These are phyloP conservation scores for Caerostris darwini DNA, from an alignment of 1,140 invertebrate species.

Conservation along the genomic window DNA sequence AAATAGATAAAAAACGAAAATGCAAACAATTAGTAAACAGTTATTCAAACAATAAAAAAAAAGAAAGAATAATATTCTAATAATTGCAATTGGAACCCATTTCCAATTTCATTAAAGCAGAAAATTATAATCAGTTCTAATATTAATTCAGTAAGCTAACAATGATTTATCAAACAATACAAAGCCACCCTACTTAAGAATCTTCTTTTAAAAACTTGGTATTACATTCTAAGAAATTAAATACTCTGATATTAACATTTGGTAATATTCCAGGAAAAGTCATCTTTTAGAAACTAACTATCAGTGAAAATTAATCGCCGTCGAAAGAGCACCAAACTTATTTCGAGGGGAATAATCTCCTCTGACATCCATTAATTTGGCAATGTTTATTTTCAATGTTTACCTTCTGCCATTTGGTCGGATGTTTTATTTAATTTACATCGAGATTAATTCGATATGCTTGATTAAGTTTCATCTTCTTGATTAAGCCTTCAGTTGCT, in stretches of 20 bases:
- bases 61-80: too few species aligned
- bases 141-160: too few species aligned
- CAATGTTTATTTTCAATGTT: background rate
- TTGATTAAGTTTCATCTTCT: conserved; percentile 19
- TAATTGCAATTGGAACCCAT: too few species aligned
- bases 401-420: background rate
- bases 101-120: too few species aligned
- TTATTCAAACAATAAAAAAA: too few species aligned
- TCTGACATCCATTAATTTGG: conserved; percentile 7
- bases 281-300: background rate
- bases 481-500: background rate
- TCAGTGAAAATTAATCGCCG: background rate
- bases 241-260: background rate
- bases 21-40: too few species aligned
- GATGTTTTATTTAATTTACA: background rate
- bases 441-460: conserved; percentile 13
- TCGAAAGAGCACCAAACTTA: background rate
- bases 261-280: background rate
- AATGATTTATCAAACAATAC: too few species aligned
- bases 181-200: too few species aligned
- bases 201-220: too few species aligned
- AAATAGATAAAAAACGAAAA: too few species aligned
- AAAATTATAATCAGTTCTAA: too few species aligned
- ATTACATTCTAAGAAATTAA: background rate
- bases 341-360: background rate